Percentiles rank a stretch among this genome's conserved stretches.
Evolutionary conservation across 2,888 invertebrate species (phyloP).

Genomic region (Scaeva pyrastri): DNA sequence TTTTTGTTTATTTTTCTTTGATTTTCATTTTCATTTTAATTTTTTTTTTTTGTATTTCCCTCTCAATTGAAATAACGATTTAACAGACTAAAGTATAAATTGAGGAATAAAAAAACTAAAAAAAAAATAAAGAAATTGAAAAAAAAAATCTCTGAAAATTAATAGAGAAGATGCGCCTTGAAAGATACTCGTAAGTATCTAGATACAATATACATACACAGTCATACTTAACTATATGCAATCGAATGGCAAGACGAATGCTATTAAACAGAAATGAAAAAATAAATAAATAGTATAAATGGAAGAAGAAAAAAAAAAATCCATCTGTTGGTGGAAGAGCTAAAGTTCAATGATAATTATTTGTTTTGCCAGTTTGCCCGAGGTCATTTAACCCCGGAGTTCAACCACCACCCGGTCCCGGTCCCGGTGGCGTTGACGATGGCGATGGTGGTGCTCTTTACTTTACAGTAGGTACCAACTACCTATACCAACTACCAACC

Average conservation of each 20-base stretch:
- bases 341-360: conserved; percentile 75
- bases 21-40: conserved; percentile 30
- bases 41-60: conserved; percentile 16
- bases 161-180: conserved; percentile 66
- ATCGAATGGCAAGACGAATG: conserved; percentile 47
- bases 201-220: not conserved
- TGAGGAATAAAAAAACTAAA: conserved; percentile 17
- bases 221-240: conserved; percentile 24
- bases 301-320: conserved; percentile 35
- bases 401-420: conserved; percentile 63
- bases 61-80: conserved; percentile 34
- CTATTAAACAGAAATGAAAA: conserved; percentile 10
- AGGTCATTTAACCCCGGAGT: conserved; percentile 76
- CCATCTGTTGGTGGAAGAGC: conserved; percentile 68
- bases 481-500: not conserved
- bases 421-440: no score
- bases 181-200: conserved; percentile 16
- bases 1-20: conserved; percentile 54
- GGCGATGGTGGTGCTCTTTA: conserved; percentile 17
- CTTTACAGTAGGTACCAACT: not conserved
- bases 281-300: conserved; percentile 7
- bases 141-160: conserved; percentile 64
- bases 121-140: conserved; percentile 20
- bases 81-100: conserved; percentile 47
- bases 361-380: conserved; percentile 74